Evolutionary conservation across 1,140 invertebrate genomes (phyloP), one percentile per base, ranked within the genome.

Genomic region (Parapsyche elsis): DNA sequence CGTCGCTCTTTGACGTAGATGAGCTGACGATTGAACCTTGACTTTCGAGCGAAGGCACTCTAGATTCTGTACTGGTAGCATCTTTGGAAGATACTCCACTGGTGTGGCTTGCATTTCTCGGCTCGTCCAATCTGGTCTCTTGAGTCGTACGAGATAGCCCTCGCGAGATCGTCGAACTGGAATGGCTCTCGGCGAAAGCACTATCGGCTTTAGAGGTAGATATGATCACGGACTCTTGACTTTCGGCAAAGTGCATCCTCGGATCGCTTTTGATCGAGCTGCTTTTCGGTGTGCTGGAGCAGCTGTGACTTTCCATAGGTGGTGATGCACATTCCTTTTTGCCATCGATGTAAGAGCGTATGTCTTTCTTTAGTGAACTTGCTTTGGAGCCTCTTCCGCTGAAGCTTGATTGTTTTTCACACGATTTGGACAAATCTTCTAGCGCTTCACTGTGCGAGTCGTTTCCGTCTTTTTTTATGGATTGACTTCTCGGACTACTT

Each of bases 231-330:
- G 71, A 49, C 23, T 73, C 71, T 78, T 49, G 61, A 78, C 59
- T 70, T 30, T 78, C 67, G 10, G 45, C 23, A 14, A 49, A 78
- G 21, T 23, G 24, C 64, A 71, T 71, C 26, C 64, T 70, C 4
- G 61, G 77, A 78, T 78, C 61, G 4, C 67, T 78, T 53, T 78
- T 78, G 19, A 49, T 71, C 16, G 61, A 78, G 19, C 19, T 71
- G 12, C 61, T 79, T 74, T 61, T 73, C 0, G 45, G 73, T 21
- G 38, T 73, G 38, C 12, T 19, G 59, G 46, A 79, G 59, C 76
- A 81, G 21, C 77, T 81, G 44, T 81, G 81, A 45, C 73, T 81
- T 23, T 81, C 81, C 14, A 79, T 16, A 7, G 81, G 78, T 19
- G 71, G 71, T 1, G 71, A 73, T 1, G 71, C 71, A 23, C 14